Conservation (phyloP, 2,888 invertebrate genomes). For the Sinotaia quadrata region DNA sequence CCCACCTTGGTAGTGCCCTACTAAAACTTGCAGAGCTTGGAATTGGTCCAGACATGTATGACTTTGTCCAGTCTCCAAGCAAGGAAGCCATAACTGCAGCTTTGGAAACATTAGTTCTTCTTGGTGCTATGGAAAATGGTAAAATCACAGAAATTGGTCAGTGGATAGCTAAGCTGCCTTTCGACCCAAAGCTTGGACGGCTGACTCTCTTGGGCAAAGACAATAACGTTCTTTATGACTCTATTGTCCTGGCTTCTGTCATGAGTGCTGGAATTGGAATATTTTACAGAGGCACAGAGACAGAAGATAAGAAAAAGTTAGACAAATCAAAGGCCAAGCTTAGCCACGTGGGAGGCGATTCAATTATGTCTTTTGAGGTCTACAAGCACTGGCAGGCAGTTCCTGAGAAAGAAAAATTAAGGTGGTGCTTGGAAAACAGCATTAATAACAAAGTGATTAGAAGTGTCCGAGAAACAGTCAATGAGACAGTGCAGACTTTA, state of each 20-base stretch:
- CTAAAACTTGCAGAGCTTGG: constrained; percentile 63
- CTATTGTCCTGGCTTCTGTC: constrained; percentile 59
- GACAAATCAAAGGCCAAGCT: constrained; percentile 58
- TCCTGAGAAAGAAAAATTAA: constrained; percentile 50
- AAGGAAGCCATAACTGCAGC: constrained; percentile 51
- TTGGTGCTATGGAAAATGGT: constrained; percentile 54
- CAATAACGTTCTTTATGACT: constrained; percentile 51
- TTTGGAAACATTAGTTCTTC: constrained; percentile 47
- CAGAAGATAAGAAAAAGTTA: constrained; percentile 50
- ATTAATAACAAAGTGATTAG: constrained; percentile 59
- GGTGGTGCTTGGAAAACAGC: constrained; percentile 66
- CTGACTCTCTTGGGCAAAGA: constrained; percentile 33
- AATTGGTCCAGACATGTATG: constrained; percentile 58
- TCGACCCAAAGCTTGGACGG: constrained; percentile 62
- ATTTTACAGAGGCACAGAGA: constrained; percentile 58
- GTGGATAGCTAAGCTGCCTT: constrained; percentile 60
- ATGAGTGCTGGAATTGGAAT: constrained; percentile 54
- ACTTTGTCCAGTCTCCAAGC: constrained; percentile 65
- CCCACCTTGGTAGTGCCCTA: constrained; percentile 57
- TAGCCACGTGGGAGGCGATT: constrained; percentile 62
- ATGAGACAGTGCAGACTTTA: constrained; percentile 50
- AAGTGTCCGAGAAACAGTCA: constrained; percentile 32
- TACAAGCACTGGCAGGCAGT: constrained; percentile 57
- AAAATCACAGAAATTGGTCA: constrained; percentile 61
- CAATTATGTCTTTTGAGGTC: constrained; percentile 46